Evolutionary conservation across 2,113 vertebrate species (phyloP).

Genomic region (Ptilorrhoa leucosticta): DNA sequence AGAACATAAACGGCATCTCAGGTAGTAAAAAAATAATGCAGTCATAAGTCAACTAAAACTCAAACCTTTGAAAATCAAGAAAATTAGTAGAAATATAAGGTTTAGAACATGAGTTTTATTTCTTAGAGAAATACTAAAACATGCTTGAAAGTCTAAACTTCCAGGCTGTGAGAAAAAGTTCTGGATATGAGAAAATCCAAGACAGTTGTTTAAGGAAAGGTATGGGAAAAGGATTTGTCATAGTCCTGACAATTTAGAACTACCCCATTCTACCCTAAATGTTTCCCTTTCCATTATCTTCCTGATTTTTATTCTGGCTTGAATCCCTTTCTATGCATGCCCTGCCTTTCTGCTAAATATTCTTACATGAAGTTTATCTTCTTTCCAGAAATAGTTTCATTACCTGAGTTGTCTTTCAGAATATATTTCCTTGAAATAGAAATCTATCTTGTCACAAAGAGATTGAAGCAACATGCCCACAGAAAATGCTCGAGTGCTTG

Average conservation of each 20-base stretch:
- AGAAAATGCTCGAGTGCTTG: background rate
- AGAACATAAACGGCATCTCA: background rate
- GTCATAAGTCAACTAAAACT: background rate
- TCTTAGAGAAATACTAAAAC: background rate
- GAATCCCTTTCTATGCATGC: background rate
- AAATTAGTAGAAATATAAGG: background rate
- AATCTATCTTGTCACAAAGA: background rate
- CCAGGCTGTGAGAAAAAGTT: background rate
- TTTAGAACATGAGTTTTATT: background rate
- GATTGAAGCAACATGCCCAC: background rate
- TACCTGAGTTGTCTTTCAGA: background rate
- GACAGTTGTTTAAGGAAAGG: background rate
- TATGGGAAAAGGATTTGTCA: background rate
- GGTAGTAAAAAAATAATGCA: background rate
- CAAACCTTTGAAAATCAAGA: background rate
- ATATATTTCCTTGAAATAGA: background rate
- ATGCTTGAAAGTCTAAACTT: background rate
- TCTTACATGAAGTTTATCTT: background rate
- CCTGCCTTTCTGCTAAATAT: background rate
- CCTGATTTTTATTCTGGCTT: background rate
- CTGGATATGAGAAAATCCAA: background rate
- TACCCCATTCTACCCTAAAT: background rate
- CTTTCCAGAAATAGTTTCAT: background rate
- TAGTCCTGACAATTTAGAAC: background rate
- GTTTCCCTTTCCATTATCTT: background rate